These are phyloP conservation scores for Cydia splendana DNA, from an alignment of 1,140 invertebrate species.

Conservation along the genomic window DNA sequence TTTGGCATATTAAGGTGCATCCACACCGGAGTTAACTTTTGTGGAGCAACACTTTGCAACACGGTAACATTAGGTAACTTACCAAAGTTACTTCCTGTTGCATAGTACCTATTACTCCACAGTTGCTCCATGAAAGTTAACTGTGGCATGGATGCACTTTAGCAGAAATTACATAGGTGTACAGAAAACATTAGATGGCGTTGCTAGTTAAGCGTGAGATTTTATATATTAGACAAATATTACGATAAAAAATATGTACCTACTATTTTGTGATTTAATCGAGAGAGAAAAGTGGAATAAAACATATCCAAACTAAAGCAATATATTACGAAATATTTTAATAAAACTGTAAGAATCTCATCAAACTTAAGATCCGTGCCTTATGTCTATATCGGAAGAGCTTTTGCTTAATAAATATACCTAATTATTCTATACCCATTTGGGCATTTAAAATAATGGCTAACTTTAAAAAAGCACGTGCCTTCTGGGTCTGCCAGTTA, in stretches of 20 bases:
- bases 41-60: no score
- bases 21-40: no score
- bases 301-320: background rate
- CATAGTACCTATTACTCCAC: no score
- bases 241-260: background rate
- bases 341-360: background rate
- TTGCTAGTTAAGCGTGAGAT: background rate
- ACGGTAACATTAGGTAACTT: no score
- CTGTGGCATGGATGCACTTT: no score
- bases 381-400: background rate
- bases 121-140: no score
- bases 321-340: background rate
- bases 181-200: background rate
- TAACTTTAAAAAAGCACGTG: conserved; percentile 41
- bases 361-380: conserved; percentile 3
- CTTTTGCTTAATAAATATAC: background rate
- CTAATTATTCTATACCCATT: background rate
- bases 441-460: conserved; percentile 6
- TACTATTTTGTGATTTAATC: background rate
- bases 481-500: conserved; percentile 71
- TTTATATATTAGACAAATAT: background rate
- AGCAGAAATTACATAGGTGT: background rate
- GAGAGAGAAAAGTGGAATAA: background rate
- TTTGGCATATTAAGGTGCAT: background rate
- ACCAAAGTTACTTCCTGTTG: no score